A percentile compares a stretch with the other conserved stretches of the same genome.
Evolutionary conservation across 1,140 invertebrate species (phyloP).

Genomic region (Aethina tumida): DNA sequence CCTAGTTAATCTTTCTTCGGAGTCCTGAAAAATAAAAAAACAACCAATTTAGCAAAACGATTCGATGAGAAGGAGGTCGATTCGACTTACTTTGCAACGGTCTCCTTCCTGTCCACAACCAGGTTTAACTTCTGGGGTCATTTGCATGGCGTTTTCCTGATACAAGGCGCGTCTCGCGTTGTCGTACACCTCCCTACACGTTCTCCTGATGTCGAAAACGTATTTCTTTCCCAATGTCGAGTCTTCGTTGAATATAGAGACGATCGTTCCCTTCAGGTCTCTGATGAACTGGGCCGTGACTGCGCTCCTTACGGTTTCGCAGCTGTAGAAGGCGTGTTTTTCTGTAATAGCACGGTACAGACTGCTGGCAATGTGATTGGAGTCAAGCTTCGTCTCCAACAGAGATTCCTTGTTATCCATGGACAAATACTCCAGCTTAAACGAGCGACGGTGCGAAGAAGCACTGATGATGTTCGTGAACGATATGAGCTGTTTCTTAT

Average conservation of each 20-base stretch:
- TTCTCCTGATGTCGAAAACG: slow-evolving; percentile 79
- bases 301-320: slow-evolving; percentile 77
- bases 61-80: too few relatives aligned
- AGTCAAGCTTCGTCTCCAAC: slow-evolving; percentile 71
- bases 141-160: slow-evolving; percentile 20
- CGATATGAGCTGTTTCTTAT: slow-evolving; percentile 58
- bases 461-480: slow-evolving; percentile 76
- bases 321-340: slow-evolving; percentile 85
- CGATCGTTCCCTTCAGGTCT: slow-evolving; percentile 85
- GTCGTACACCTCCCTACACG: slow-evolving; percentile 79
- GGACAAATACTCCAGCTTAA: slow-evolving; percentile 64
- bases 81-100: slow-evolving; percentile 31
- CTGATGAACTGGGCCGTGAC: slow-evolving; percentile 81
- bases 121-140: slow-evolving; percentile 5
- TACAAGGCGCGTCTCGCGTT: slow-evolving; percentile 67
- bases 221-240: slow-evolving; percentile 77
- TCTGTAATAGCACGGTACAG: slow-evolving; percentile 82
- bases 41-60: slow-evolving; percentile 1
- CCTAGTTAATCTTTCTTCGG: slow-evolving; percentile 44
- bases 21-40: slow-evolving; percentile 40
- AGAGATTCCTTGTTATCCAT: slow-evolving; percentile 57
- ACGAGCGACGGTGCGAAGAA: slow-evolving; percentile 60
- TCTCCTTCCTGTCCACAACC: slow-evolving; percentile 22
- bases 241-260: slow-evolving; percentile 83
- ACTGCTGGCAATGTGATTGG: slow-evolving; percentile 63